Base-by-base conservation (phyloP, 1,140 invertebrate genomes). In the Aethina tumida region DNA sequence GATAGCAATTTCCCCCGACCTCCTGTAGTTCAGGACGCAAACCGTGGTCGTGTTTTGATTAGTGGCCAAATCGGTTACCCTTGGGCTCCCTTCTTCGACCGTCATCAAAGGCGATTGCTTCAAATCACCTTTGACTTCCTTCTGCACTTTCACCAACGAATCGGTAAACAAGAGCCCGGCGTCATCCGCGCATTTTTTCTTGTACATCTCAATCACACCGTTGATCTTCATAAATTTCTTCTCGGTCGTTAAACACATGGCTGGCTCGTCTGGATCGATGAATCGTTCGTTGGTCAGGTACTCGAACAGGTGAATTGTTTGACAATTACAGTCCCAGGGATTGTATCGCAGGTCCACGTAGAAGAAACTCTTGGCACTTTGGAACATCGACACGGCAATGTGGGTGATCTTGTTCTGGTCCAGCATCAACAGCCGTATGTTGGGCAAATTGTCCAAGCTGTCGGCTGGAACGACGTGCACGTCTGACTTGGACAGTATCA, bases 371-470 rank as follows among this genome's bases (percentile, higher is more conserved):
- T 35, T 19, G 15, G 29, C 13, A 1, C 25, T 28, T 18, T 51
- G 7, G 28, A 57, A 55, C 6, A 52, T 32, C 16, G 40, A 43
- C 10, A 52, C 42, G 12, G 45, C 38, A 9, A 59, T 41, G 14
- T 30, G 48, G n/a, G 48, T 38, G 5, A 59, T 34, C 32, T 56
- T 52, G 35, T 59, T 59, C n/a, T 50, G 42, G 31, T 52, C 44
- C 13, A 59, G 33, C 12, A 53, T 35, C 2, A 59, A 35, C 4
- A 53, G 13, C 18, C 45, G 45, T 14, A 59, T 27, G 25, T 53
- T 53, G 8, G 56, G 53, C 13, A 59, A 21, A 28, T 43, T 13
- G 9, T 34, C 34, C 5, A 59, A 35, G 9, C 41, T 17, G 3
- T 54, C 35, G 1, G 10, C 17, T 6, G 41, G 26, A 16, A 57